A percentile compares a stretch with the other conserved stretches of the same genome.
Evolutionary conservation across 2,797 vertebrate species (phyloP).

Genomic region (Premnoplex brunnescens): DNA sequence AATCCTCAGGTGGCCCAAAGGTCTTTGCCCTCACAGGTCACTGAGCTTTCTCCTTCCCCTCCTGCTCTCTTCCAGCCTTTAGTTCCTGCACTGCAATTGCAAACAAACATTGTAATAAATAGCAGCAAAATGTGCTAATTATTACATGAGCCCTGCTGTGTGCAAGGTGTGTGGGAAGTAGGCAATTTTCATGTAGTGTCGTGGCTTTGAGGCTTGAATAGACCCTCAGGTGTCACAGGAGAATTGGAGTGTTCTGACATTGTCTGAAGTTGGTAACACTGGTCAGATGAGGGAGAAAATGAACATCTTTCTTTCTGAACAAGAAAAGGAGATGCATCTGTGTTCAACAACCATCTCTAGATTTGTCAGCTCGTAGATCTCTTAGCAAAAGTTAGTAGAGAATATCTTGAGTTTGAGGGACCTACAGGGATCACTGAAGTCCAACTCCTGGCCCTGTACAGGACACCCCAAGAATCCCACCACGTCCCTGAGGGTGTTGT

Average conservation of each 20-base stretch:
- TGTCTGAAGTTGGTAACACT: not conserved
- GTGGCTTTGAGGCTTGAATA: not conserved
- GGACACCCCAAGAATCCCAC: not conserved
- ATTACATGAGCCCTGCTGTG: not conserved
- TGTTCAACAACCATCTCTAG: not conserved
- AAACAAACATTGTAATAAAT: not conserved
- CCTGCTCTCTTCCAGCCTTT: not conserved
- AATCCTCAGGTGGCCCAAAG: not conserved
- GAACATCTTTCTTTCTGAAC: not conserved
- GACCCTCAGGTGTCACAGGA: not conserved
- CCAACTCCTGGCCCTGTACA: not conserved
- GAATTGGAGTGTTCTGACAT: not conserved
- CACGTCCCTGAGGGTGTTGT: not conserved
- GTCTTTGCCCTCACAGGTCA: not conserved
- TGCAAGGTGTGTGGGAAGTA: not conserved
- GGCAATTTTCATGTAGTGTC: not conserved
- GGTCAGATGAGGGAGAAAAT: not conserved
- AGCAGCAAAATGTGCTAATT: not conserved
- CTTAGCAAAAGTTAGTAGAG: not conserved
- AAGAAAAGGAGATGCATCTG: no score
- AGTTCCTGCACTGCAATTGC: accelerated
- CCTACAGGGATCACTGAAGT: no score
- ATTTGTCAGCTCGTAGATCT: not conserved
- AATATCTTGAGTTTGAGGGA: not conserved
- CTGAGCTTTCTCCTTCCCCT: not conserved